Percentiles rank a stretch among this genome's conserved stretches.
These are phyloP conservation scores for Macropis europaea DNA, from an alignment of 2,888 invertebrate species.

Conservation along the genomic window DNA sequence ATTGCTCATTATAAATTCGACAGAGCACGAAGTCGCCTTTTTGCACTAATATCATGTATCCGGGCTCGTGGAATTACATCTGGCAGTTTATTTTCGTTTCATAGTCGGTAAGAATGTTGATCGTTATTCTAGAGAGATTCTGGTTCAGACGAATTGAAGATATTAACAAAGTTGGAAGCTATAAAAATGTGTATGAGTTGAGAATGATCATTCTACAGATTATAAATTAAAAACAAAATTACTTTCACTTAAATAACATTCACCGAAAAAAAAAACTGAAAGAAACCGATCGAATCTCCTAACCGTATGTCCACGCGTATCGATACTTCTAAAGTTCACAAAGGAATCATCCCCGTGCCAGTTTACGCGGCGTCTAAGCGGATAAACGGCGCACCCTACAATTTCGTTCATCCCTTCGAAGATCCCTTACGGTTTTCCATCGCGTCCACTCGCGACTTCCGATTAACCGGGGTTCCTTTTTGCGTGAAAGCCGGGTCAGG, in stretches of 20 bases:
- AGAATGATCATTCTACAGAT: too few relatives aligned
- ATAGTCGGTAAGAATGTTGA: too few relatives aligned
- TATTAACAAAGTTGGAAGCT: too few relatives aligned
- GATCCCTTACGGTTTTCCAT: constrained; percentile 25
- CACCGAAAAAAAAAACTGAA: background rate
- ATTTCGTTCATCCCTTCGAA: constrained; percentile 26
- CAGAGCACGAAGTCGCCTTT: too few relatives aligned
- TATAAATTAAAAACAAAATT: background rate
- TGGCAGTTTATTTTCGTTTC: too few relatives aligned
- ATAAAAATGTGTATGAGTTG: too few relatives aligned
- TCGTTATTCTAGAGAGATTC: too few relatives aligned
- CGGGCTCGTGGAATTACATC: too few relatives aligned
- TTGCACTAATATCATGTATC: too few relatives aligned
- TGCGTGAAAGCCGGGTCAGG: constrained; percentile 13
- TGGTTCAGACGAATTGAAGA: too few relatives aligned
- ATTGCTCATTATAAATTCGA: too few relatives aligned
- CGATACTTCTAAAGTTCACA: constrained; percentile 37
- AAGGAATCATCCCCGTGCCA: constrained; percentile 40
- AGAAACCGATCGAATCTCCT: constrained; percentile 2
- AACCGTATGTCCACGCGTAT: constrained; percentile 18
- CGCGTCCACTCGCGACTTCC: constrained; percentile 54
- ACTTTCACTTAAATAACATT: background rate
- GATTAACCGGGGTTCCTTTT: constrained; percentile 44
- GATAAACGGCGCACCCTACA: constrained; percentile 60
- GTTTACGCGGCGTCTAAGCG: constrained; percentile 60